These are phyloP conservation scores for Manduca sexta DNA, from an alignment of 1,140 invertebrate genomes.

Conservation along the genomic window DNA sequence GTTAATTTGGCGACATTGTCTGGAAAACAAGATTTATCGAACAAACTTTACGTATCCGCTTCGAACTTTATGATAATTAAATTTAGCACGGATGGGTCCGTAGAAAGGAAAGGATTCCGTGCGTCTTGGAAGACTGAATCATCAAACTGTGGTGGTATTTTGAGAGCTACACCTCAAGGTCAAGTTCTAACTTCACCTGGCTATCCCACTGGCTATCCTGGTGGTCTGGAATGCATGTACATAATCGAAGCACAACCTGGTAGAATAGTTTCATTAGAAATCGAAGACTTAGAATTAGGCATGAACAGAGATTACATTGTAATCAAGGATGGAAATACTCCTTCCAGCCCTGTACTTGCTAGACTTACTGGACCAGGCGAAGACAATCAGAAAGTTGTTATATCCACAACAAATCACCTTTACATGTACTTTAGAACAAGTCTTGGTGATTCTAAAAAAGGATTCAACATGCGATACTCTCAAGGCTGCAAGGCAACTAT, in stretches of 20 bases:
- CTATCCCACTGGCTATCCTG: slow-evolving; percentile 93
- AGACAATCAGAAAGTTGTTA: slow-evolving; percentile 88
- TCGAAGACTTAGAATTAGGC: slow-evolving; percentile 93
- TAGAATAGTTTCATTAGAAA: slow-evolving; percentile 90
- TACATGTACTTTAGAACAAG: slow-evolving; percentile 96
- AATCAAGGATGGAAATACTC: slow-evolving; percentile 90
- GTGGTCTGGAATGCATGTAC: slow-evolving; percentile 95
- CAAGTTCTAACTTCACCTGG: slow-evolving; percentile 91
- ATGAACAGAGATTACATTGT: slow-evolving; percentile 90
- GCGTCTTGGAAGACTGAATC: slow-evolving; percentile 96
- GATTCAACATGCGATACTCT: slow-evolving; percentile 93
- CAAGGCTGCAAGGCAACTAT: slow-evolving; percentile 91
- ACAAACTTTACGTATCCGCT: slow-evolving; percentile 91
- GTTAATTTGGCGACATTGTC: slow-evolving; percentile 93
- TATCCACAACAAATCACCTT: slow-evolving; percentile 91
- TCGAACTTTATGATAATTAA: slow-evolving; percentile 99
- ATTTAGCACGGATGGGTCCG: slow-evolving; percentile 94
- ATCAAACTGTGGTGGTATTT: slow-evolving; percentile 88
- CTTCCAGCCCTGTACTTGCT: slow-evolving; percentile 88
- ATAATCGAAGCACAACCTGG: slow-evolving; percentile 91
- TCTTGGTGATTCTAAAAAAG: slow-evolving; percentile 88
- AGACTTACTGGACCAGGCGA: slow-evolving; percentile 84
- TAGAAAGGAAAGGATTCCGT: slow-evolving; percentile 95
- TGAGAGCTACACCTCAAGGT: slow-evolving; percentile 87
- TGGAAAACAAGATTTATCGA: slow-evolving; percentile 88